Evolutionary conservation across 1,140 invertebrate genomes (phyloP), one percentile per base, ranked within the genome.

Genomic region (Brachionus calyciflorus): DNA sequence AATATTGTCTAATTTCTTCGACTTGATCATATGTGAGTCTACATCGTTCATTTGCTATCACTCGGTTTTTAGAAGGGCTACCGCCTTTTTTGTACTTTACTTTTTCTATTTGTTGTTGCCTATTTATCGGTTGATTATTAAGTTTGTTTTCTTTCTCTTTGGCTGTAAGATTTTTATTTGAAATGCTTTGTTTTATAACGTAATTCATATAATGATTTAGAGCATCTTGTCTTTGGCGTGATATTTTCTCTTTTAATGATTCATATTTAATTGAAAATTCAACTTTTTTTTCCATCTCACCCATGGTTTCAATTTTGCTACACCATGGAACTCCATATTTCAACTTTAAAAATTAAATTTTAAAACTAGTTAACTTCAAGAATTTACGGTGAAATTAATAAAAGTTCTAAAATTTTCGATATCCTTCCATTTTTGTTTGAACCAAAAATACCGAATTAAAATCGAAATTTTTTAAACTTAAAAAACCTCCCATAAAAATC

Each of bases 281-380:
- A 10, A 65, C 40, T 5, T 73, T 73, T 33, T 73, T 73, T 28
- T 73, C 69, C 69, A 73, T 73, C 30, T 73, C 69, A 40, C 12
- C 28, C 19, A 40, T n/a, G 12, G 69, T 73, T n/a, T 73, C 69
- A 40, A 73, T 70, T 48, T 70, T 19, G 12, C 28, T 51, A 37
- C 30, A 37, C 69, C 69, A 73, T 14, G 69, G 30, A 2, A 21
- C 26, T 21, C 40, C 24, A 3, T 51, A 48, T 48, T 49, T 44
- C 1, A 70, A 17, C 65, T 70, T 24, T 9, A 44, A 70, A 48
- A 12, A 51, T 19, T 5, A 51, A 19, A 19, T 12, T 51, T 51
- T 26, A 19, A 26, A 51, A n/a, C n/a, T n/a, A n/a, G n/a, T n/a
- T n/a, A n/a, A n/a, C n/a, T n/a, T n/a, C n/a, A n/a, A n/a, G n/a